Evolutionary conservation across 2,888 invertebrate species (phyloP).

Genomic region (Timema cristinae): DNA sequence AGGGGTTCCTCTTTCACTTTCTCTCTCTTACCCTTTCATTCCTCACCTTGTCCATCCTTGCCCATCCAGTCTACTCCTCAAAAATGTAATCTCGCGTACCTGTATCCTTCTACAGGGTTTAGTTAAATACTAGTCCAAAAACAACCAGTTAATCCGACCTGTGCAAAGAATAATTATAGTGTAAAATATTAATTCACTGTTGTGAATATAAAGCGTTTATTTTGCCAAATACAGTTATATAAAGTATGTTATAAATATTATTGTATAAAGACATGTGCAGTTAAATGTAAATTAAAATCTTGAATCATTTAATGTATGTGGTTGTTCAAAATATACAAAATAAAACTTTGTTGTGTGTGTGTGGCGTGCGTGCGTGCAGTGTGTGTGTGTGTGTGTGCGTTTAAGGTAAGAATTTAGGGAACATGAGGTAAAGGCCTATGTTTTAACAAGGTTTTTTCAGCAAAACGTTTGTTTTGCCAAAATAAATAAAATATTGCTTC

Average conservation of each 20-base stretch:
- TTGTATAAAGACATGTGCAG: not conserved
- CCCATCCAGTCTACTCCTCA: not conserved
- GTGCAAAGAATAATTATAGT: conserved; percentile 8
- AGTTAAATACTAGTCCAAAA: too few species aligned
- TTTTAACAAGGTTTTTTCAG: not conserved
- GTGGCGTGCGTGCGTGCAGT: too few species aligned
- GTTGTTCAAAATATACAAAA: not conserved
- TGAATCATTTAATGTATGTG: not conserved
- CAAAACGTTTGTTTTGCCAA: not conserved
- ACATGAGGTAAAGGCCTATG: too few species aligned
- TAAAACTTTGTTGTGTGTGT: not conserved
- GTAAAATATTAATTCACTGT: conserved; percentile 15
- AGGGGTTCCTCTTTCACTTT: not conserved
- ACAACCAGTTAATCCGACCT: conserved; percentile 20
- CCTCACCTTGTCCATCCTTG: not conserved
- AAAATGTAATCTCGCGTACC: not conserved
- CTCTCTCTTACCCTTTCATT: not conserved
- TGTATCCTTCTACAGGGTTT: too few species aligned
- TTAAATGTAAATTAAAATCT: conserved; percentile 10
- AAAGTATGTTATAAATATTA: conserved; percentile 24
- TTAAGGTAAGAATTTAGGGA: too few species aligned
- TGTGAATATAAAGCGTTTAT: conserved; percentile 28
- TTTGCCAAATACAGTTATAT: conserved; percentile 26
- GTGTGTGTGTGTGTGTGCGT: too few species aligned
- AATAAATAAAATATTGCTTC: too few species aligned